These are phyloP conservation scores for Nixonia krombeini DNA, from an alignment of 1,140 invertebrate species.

Conservation along the genomic window DNA sequence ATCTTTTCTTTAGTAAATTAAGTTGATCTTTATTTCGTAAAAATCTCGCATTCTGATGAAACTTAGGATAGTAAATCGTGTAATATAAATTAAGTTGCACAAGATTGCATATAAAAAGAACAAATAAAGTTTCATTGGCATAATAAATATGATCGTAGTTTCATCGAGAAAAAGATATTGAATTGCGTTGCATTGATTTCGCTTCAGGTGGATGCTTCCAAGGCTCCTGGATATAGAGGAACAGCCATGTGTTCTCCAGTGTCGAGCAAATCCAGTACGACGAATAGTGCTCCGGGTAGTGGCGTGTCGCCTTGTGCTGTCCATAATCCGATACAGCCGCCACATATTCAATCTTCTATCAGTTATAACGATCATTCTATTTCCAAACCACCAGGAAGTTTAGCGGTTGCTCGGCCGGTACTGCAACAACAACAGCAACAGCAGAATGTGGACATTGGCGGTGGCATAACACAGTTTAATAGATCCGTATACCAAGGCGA, in stretches of 20 bases:
- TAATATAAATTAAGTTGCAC: no score
- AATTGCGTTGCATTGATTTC: no score
- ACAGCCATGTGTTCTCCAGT: slow-evolving; percentile 81
- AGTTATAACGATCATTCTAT: slow-evolving; percentile 55
- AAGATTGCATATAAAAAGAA: no score
- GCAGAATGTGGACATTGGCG: slow-evolving; percentile 56
- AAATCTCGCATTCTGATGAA: no score
- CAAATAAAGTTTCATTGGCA: no score
- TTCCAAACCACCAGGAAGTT: slow-evolving; percentile 59
- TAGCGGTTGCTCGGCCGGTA: slow-evolving; percentile 62
- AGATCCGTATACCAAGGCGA: slow-evolving; percentile 60
- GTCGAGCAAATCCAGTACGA: slow-evolving; percentile 75
- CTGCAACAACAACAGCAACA: slow-evolving; percentile 43
- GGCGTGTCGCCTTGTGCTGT: slow-evolving; percentile 54
- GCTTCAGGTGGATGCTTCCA: slow-evolving; percentile 81
- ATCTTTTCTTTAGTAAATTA: no score
- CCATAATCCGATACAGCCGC: slow-evolving; percentile 58
- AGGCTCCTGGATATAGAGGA: slow-evolving; percentile 86
- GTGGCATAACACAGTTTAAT: slow-evolving; percentile 55
- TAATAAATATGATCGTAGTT: no score
- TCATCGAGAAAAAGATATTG: no score
- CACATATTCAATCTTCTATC: slow-evolving; percentile 57
- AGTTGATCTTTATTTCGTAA: no score
- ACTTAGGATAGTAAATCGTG: no score
- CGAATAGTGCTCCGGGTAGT: slow-evolving; percentile 56